A percentile compares a stretch with the other conserved stretches of the same genome.
phyloP scores from a whole-genome alignment of 2,888 invertebrate genomes.

The Oligia fasciuncula region DNA sequence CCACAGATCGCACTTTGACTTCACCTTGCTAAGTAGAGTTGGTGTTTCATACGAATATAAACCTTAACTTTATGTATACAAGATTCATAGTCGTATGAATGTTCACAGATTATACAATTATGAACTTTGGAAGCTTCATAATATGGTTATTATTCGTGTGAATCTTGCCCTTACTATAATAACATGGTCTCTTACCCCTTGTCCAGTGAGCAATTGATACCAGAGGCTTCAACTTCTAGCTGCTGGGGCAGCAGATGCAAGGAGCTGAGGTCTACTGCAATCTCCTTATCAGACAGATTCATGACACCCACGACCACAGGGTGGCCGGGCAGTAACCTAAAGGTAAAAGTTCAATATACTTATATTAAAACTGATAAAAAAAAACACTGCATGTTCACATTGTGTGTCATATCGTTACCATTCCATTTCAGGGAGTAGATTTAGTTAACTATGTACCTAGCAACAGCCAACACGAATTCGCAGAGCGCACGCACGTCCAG shows the following conservation, averaged over 20 bases:
- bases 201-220: constrained; percentile 75
- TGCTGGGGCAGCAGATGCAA: constrained; percentile 72
- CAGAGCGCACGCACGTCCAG: constrained; percentile 78
- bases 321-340: constrained; percentile 75
- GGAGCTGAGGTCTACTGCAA: constrained; percentile 79
- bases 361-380: too few species aligned
- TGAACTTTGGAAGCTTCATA: not conserved
- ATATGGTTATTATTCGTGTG: not conserved
- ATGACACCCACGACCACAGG: constrained; percentile 82
- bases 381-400: not conserved
- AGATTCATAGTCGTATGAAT: not conserved
- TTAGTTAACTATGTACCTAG: constrained; percentile 73
- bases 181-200: constrained; percentile 74
- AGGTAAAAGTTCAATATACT: not conserved
- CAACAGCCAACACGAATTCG: constrained; percentile 78
- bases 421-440: not conserved
- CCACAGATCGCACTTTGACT: not conserved
- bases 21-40: not conserved
- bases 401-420: not conserved
- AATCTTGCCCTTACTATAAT: not conserved
- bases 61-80: not conserved
- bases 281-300: constrained; percentile 81
- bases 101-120: not conserved
- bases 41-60: not conserved
- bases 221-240: constrained; percentile 78